Conservation (phyloP, 2,113 vertebrate genomes). For the Cynocephalus volans region DNA sequence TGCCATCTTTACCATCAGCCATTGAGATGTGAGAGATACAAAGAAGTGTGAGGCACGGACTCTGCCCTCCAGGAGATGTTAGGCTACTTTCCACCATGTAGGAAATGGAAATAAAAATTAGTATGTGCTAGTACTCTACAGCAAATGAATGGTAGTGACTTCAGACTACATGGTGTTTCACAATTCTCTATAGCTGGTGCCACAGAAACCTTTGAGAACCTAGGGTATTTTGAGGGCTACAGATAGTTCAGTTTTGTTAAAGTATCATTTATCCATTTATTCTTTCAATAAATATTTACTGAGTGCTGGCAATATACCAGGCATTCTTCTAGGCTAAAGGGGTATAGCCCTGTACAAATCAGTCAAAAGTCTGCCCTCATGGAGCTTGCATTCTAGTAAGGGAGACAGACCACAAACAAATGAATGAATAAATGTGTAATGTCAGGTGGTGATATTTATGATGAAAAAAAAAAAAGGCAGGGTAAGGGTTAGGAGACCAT, state of each 20-base stretch:
- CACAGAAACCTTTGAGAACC: neutral
- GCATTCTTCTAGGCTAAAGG: neutral
- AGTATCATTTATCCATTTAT: conserved; percentile 20
- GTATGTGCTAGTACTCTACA: fast-evolving
- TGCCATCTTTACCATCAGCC: neutral
- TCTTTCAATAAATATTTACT: neutral
- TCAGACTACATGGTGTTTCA: neutral
- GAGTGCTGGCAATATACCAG: neutral
- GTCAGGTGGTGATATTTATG: neutral
- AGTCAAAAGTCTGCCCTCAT: neutral
- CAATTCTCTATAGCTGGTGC: neutral
- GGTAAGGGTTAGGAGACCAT: neutral
- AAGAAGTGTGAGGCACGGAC: neutral
- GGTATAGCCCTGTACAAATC: neutral
- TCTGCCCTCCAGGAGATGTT: neutral
- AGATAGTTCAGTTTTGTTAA: conserved; percentile 29
- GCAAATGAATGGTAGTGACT: neutral
- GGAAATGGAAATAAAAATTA: neutral
- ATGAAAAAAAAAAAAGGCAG: neutral
- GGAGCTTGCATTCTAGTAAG: conserved; percentile 17
- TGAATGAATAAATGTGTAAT: neutral
- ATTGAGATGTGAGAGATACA: neutral
- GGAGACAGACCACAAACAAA: neutral
- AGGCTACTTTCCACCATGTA: neutral
- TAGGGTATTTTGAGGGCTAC: neutral